Base-by-base conservation (phyloP, 1,140 invertebrate genomes). In the Macrotrachela quadricornifera region DNA sequence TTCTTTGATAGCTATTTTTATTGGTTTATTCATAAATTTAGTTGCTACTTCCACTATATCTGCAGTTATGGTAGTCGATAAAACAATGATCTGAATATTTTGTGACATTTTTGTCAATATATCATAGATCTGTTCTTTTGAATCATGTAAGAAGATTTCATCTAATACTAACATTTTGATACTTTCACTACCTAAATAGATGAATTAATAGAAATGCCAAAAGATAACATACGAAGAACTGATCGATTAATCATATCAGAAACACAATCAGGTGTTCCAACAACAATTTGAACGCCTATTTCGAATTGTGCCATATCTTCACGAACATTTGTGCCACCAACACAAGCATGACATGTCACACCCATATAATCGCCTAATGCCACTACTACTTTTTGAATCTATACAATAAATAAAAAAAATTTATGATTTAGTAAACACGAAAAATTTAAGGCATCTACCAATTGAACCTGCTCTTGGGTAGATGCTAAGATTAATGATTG, bases 101-200 rank as follows among this genome's bases (percentile, higher is more conserved):
- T 77, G 60, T 46, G 80, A 80, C 64, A 97, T 75, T 70, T 79
- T 79, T 70, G 83, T 84, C 73, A 97, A 96, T 46, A 97, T 88
- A 75, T 97, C 88, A 68, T 96, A 90, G 67, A 99, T 97, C 72
- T 97, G 92, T 72, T 99, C 92, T 70, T 96, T 97, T 68, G 99
- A 99, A 58, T 94, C 94, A 71, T 90, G 77, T 30, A 88, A 95
- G 66, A 99, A 80, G 61, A 94, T 91, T 75, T 99, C 94, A 72
- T 99, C 94, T 57, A 99, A 77, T 8, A 99, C 90, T 69, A 99
- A 97, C 65, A 97, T 79, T 71, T 90, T 92, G 62, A 99, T 97
- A 59, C 76, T 75, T 11, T 65, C 77, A 75, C 62, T 85, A 78
- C 62, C 63, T 63, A 50, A 43, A 30, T 8, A 6, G 13, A 6